Evolutionary conservation across 2,797 vertebrate genomes (phyloP), one percentile per base, ranked within the genome.

Genomic region (Carapus acus): DNA sequence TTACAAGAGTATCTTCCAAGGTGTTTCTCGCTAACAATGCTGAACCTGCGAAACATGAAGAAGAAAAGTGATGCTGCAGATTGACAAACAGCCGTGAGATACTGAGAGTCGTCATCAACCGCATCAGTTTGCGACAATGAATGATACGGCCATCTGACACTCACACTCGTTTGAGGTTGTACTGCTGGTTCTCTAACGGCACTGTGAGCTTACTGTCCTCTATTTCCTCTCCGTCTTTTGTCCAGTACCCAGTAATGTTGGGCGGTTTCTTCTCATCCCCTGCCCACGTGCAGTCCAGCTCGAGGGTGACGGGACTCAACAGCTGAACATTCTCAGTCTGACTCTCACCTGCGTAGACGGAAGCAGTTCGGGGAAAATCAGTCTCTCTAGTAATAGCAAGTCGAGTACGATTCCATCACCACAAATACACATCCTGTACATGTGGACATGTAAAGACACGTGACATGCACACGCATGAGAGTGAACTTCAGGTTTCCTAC

Each of bases 231-330:
- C 71, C 84, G 29, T 80, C 86, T 60, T 62, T 91, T 33, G 31
- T 89, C 94, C 94, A 97, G 14, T 51, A 74, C 22, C 87, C 86
- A 0, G 83, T 82, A 24, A 89, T 65, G 62, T 67, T 84, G 27
- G 62, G 64, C 14, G 40, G 7, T 33, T 63, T 19, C 37, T 65
- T 57, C 15, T 69, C 52, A 7, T 69, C 16, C 0, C 61, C 78
- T 1, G 60, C 53, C 71, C 91, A 83, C 31, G 49, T 82, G 57
- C 94, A 96, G 14, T 62, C 66, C 33, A 96, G 84, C 2, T 81
- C 63, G 48, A 93, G 11, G 21, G 33, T 27, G 47, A 77, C 24
- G 2, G 85, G 76, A 12, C 69, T 67, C 50, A 55, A 7, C 47
- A 88, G 46, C 15, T 82, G 66, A 12, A 86, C 27, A 6, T 55